Evolutionary conservation across 2,113 vertebrate species (phyloP).

Genomic region (Laterallus jamaicensis): DNA sequence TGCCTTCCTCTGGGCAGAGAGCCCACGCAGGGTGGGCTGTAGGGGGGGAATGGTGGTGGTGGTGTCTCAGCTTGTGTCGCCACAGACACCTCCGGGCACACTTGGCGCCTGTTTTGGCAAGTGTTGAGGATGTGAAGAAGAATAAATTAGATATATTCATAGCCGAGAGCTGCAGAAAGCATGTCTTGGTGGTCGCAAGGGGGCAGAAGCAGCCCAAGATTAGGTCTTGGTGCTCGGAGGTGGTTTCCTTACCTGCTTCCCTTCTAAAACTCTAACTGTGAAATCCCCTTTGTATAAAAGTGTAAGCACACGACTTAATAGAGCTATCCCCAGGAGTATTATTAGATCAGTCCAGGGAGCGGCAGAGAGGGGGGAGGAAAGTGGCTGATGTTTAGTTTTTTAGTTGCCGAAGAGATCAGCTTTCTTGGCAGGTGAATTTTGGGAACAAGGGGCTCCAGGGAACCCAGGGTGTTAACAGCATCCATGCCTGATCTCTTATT

Average conservation of each 20-base stretch:
- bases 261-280: background rate
- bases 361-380: too few relatives aligned
- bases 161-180: background rate
- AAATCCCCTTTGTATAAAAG: background rate
- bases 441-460: background rate
- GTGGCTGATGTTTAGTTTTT: background rate
- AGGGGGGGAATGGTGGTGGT: too few relatives aligned
- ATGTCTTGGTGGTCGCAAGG: background rate
- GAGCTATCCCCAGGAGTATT: background rate
- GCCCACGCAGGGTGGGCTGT: accelerated
- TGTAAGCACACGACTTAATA: background rate
- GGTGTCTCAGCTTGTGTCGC: background rate
- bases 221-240: background rate
- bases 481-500: background rate
- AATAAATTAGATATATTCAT: accelerated
- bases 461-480: background rate
- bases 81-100: background rate
- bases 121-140: background rate
- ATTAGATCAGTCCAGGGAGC: background rate
- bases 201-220: conserved; percentile 45
- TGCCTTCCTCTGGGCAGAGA: background rate
- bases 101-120: background rate
- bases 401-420: background rate
- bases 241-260: background rate
- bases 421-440: background rate